Base-by-base conservation (phyloP, 2,888 invertebrate species). In the Silvanus unidentatus region DNA sequence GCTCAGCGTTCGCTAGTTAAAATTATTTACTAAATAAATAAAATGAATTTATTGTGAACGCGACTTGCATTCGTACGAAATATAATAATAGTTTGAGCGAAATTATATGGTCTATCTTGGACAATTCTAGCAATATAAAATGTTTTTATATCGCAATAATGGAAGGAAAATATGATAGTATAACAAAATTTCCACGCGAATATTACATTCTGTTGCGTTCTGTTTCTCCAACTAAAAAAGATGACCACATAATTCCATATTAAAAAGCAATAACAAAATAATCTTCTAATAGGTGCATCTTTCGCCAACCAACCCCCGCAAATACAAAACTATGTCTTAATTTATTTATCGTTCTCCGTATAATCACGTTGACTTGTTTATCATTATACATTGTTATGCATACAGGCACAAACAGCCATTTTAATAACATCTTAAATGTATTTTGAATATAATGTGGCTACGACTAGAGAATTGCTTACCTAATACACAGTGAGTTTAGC, bases 401-500 rank as follows among this genome's bases (percentile, higher is more conserved):
- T 8, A 22, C 8, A 5, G 22, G 22, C 22, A 22, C 22, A 22
- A 22, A 22, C 22, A 22, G n/a, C 22, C 22, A 22, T 22, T 22
- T 22, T 42, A 45, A 45, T 40, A 45, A 45, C 29, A 45, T 27
- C 40, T 39, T 13, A 41, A 43, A 38, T 48, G 48, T 44, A 44
- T 42, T 48, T 48, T 42, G 30, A 43, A 44, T 45, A 48, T 52
- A 52, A 52, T 50, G 52, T 50, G 44, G 39, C 49, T 48, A 48
- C 52, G 44, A 49, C 49, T 43, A 22, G 39, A 39, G 49, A 49
- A 47, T 49, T 49, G 47, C 52, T 48, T 50, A 49, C 44, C 49
- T 52, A 52, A 52, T 49, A n/a, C n/a, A n/a, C n/a, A 50, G 47
- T 40, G 46, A 47, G 42, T 43, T 52, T 46, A 52, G 48, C 45